Base-by-base conservation (phyloP, 2,888 invertebrate species). In the Trichopoda pennipes region DNA sequence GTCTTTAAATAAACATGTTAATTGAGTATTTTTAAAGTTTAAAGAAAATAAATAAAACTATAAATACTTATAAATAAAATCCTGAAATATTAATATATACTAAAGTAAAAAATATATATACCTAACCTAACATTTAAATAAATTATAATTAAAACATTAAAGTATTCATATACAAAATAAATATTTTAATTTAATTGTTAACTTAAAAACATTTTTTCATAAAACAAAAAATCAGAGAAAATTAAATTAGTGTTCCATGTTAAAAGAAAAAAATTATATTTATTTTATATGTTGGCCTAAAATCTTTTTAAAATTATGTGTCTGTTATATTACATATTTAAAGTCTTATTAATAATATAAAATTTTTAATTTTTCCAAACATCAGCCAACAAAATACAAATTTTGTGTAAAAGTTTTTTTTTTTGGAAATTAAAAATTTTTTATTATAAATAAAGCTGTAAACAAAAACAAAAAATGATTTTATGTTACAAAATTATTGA, bases 1-100 rank as follows among this genome's bases (percentile, higher is more conserved):
- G 66, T 51, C 12, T 42, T 21, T 6, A 61, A 78, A 79, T 76
- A 85, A 86, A 68, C 88, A 88, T 88, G 88, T 88, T 88, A 74
- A 69, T 74, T 69, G 58, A 70, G 74, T 69, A 64, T 35, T 74
- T 81, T 74, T 47, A 64, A 70, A 73, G 69, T 73, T 74, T 73
- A 63, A 78, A 64, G 64, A 44, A 75, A 47, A 72, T 66, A 42
- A 76, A 80, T 19, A 35, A 75, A 58, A 28, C 19, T 51, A 64
- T 58, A 72, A 38, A 58, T 56, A 60, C 47, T 53, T 72, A 69
- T 61, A 73, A 42, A 23, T 16, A 55, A n/a, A 66, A 64, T 23
- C 8, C 12, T 28, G 28, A 56, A 4, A 44, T 61, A 53, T 56
- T 47, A 23, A 56, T 51, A 51, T 49, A 42, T 69, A 28, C 70